These are phyloP conservation scores for Argyresthia goedartella DNA, from an alignment of 2,888 invertebrate genomes.

Conservation along the genomic window DNA sequence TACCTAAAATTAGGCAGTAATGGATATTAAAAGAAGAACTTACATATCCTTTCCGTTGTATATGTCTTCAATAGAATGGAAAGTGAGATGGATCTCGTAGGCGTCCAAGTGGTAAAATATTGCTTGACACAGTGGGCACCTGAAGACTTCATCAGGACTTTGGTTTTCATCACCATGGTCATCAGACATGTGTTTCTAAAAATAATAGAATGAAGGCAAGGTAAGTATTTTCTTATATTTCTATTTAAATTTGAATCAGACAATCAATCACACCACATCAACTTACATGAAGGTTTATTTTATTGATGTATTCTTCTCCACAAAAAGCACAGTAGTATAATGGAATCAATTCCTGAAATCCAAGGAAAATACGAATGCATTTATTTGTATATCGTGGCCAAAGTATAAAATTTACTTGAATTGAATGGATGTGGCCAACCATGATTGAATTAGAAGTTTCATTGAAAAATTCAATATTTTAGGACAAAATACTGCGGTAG, in stretches of 20 bases:
- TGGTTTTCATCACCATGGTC: constrained; percentile 69
- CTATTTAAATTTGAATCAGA: no score
- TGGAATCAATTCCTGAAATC: constrained; percentile 45
- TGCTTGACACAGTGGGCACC: constrained; percentile 76
- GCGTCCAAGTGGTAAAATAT: constrained; percentile 75
- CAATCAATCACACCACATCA: no score
- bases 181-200: constrained; percentile 66
- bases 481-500: no score
- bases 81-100: constrained; percentile 73
- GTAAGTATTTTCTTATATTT: no score
- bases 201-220: constrained; percentile 7
- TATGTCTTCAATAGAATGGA: constrained; percentile 72
- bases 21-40: no score
- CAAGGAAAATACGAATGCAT: constrained; percentile 2
- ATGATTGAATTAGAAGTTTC: no score
- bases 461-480: no score
- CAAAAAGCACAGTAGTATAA: constrained; percentile 67
- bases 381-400: neutral
- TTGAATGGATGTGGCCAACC: no score
- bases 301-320: constrained; percentile 76
- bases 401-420: no score
- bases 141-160: constrained; percentile 66
- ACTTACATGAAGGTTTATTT: constrained; percentile 74
- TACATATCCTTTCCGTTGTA: constrained; percentile 72
- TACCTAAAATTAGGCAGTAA: no score